phyloP scores from a whole-genome alignment of 2,888 invertebrate genomes.

The Tuta absoluta region DNA sequence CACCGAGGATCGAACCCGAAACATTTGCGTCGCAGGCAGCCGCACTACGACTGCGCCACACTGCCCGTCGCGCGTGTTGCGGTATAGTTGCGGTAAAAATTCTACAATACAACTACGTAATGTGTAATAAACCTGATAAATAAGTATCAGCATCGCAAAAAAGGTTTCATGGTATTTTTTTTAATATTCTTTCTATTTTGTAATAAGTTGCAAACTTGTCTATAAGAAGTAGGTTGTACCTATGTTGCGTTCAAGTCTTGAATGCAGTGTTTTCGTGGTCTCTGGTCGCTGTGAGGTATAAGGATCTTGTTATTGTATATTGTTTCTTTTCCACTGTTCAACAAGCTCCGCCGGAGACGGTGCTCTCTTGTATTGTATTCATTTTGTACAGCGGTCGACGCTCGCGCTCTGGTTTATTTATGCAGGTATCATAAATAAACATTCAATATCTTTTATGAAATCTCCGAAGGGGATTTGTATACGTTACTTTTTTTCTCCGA shows the following conservation, averaged over 20 bases:
- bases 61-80: too few species aligned
- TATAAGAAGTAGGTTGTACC: not conserved
- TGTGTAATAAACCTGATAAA: too few species aligned
- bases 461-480: conserved; percentile 10
- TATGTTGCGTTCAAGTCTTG: not conserved
- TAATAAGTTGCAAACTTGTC: not conserved
- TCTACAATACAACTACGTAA: too few species aligned
- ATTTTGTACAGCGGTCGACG: conserved; percentile 15
- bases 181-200: not conserved
- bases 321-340: conserved; percentile 13
- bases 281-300: conserved; percentile 12
- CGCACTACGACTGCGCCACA: too few species aligned
- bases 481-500: not conserved
- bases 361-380: conserved; percentile 16
- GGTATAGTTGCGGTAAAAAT: too few species aligned
- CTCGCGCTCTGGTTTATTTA: conserved; percentile 15
- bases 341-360: not conserved
- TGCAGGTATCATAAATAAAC: conserved; percentile 21
- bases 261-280: not conserved
- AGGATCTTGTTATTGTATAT: conserved; percentile 19
- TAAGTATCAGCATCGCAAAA: too few species aligned
- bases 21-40: too few species aligned
- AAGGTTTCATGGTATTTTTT: not conserved
- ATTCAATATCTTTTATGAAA: conserved; percentile 20
- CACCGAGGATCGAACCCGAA: too few species aligned